Base-by-base conservation (phyloP, 2,888 invertebrate species). In the Hemithea aestivaria region DNA sequence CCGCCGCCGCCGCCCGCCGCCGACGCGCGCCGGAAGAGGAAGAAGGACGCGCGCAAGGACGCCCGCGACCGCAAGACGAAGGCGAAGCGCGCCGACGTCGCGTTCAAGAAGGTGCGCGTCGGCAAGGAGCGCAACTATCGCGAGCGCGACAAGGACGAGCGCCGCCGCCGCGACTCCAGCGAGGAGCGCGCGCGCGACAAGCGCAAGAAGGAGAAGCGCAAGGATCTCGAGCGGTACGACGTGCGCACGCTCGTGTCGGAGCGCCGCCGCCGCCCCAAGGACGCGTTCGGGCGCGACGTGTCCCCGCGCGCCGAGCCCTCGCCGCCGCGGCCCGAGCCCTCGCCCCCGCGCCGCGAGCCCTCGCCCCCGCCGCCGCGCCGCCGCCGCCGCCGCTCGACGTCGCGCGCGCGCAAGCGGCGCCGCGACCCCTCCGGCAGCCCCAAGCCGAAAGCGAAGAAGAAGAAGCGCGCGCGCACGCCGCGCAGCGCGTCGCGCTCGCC, bases 191-290 rank as follows among this genome's bases (percentile, higher is more conserved):
- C 58, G 37, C 49, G 62, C 4, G 52, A 54, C 24, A 53, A 57
- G 58, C 80, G 66, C 66, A 82, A 71, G 58, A 84, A 63, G 54
- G 87, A 75, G 46, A 94, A 92, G 61, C 88, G 94, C 8, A 92
- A 94, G 62, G 95, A 96, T 61, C 78, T 96, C 31, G 93, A 93
- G 58, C 89, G 96, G 2, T 96, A 96, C 70, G 93, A 95, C 80
- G 95, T 96, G 6, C 88, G 96, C 24, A 91, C 92, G 45, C 82
- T 96, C 22, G 92, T 96, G 6, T 89, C 92, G 3, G 92, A 92
- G 46, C 91, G 91, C 54, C 90, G 91, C 0, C 81, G 89, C 40
- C 84, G 88, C 21, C 83, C 90, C 35, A 94, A 92, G 73, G 94
- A 95, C 73, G 90, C 92, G 32, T 95, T 94, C 75, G 95, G 95